A percentile compares a stretch with the other conserved stretches of the same genome.
These are phyloP conservation scores for Drosophila serrata DNA, from an alignment of 1,140 invertebrate genomes.

Conservation along the genomic window DNA sequence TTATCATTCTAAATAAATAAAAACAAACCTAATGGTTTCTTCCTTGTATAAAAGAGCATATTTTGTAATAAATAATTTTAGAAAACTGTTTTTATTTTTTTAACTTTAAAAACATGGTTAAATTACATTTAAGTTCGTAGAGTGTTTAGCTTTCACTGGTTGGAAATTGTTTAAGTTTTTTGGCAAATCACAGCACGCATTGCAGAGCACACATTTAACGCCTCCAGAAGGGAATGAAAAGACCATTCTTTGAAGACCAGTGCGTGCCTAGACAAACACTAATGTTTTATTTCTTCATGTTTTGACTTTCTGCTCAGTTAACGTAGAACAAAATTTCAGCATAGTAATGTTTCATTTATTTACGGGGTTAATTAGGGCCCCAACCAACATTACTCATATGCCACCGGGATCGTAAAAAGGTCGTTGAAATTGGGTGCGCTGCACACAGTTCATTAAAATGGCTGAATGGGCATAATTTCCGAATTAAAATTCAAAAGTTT, in stretches of 20 bases:
- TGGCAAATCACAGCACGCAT: constrained; percentile 28
- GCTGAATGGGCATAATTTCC: constrained; percentile 73
- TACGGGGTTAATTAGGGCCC: constrained; percentile 57
- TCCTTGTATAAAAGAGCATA: neutral
- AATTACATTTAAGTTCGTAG: neutral
- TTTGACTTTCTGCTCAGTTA: constrained; percentile 24
- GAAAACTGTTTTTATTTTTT: neutral
- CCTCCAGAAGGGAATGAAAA: constrained; percentile 1
- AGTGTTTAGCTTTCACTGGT: neutral
- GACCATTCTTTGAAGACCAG: neutral
- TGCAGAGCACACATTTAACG: constrained; percentile 30
- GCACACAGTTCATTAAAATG: constrained; percentile 59
- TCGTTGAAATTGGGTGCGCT: constrained; percentile 57
- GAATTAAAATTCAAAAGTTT: constrained; percentile 84
- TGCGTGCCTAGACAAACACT: constrained; percentile 17
- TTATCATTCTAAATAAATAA: no score
- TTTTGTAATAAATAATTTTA: neutral
- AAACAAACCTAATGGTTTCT: neutral
- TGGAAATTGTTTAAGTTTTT: neutral
- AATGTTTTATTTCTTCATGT: constrained; percentile 1
- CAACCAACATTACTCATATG: constrained; percentile 56
- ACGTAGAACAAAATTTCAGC: neutral
- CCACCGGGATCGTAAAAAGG: constrained; percentile 54
- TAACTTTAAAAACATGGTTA: no score
- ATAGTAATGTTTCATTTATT: constrained; percentile 47